These are phyloP conservation scores for Gallinago solitaria DNA, from an alignment of 2,797 vertebrate species.

Conservation along the genomic window DNA sequence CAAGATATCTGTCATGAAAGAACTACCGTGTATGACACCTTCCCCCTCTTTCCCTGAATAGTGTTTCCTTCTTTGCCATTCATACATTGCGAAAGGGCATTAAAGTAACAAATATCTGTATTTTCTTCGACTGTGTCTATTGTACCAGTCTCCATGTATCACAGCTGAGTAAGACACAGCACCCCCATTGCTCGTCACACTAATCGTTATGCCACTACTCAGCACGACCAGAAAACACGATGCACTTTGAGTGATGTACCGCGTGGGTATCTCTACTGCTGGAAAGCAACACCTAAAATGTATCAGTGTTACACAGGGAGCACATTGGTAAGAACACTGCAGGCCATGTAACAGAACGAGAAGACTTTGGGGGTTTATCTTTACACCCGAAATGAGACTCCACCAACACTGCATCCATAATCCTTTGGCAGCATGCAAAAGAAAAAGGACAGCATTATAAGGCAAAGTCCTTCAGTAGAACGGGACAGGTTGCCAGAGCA, in stretches of 20 bases:
- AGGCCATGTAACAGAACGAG: background rate
- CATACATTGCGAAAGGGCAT: background rate
- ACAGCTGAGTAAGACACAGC: background rate
- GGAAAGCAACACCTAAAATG: background rate
- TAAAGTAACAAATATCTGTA: background rate
- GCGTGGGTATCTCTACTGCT: background rate
- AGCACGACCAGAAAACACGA: background rate
- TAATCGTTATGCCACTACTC: background rate
- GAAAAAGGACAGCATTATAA: slow-evolving; percentile 47
- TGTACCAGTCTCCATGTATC: background rate
- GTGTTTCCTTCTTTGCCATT: background rate
- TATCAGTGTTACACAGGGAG: background rate
- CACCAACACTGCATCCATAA: slow-evolving; percentile 15
- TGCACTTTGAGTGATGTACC: background rate
- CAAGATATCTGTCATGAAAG: background rate
- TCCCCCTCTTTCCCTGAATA: background rate
- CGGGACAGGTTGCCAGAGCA: background rate
- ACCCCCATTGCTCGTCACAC: background rate
- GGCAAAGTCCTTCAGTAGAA: background rate
- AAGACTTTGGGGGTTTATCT: background rate
- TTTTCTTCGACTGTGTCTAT: background rate
- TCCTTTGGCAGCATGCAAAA: slow-evolving; percentile 67
- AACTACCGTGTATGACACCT: background rate
- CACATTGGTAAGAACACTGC: background rate
- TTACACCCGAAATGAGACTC: background rate